Evolutionary conservation across 2,797 vertebrate species (phyloP).

Genomic region (Coranthus polyacanthus): DNA sequence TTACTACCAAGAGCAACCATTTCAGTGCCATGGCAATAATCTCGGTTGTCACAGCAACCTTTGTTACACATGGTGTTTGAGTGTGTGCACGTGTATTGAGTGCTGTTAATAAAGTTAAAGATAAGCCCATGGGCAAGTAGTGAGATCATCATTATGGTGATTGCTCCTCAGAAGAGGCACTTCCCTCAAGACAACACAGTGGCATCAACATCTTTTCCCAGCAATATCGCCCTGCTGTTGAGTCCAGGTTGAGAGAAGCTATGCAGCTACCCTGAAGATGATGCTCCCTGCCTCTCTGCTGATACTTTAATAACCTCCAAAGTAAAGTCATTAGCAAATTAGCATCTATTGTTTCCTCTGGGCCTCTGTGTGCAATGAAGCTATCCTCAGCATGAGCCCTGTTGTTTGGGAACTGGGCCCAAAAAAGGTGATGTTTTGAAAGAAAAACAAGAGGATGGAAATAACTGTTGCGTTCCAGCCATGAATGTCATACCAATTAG

Average conservation of each 20-base stretch:
- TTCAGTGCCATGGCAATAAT: slow-evolving; percentile 53
- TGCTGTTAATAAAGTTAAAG: slow-evolving; percentile 62
- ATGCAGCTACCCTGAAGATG: slow-evolving; percentile 59
- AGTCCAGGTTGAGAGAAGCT: slow-evolving; percentile 71
- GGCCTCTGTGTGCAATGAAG: slow-evolving; percentile 60
- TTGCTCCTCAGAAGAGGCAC: slow-evolving; percentile 67
- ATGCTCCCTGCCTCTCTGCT: slow-evolving; percentile 52
- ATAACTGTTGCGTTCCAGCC: slow-evolving; percentile 56
- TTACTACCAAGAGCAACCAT: slow-evolving; percentile 15
- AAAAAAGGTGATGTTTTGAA: slow-evolving; percentile 60
- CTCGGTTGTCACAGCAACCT: slow-evolving; percentile 75
- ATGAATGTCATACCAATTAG: slow-evolving; percentile 73
- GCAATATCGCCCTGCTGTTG: slow-evolving; percentile 37
- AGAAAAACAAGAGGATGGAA: slow-evolving; percentile 59
- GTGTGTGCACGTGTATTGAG: slow-evolving; percentile 18
- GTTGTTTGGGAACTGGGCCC: slow-evolving; percentile 62
- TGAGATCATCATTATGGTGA: slow-evolving; percentile 69
- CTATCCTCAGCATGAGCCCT: slow-evolving; percentile 42
- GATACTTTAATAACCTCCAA: slow-evolving; percentile 77
- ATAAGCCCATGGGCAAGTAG: slow-evolving; percentile 58
- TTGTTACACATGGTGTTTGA: slow-evolving; percentile 17
- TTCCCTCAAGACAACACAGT: slow-evolving; percentile 51
- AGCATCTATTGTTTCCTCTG: slow-evolving; percentile 70
- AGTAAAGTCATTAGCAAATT: slow-evolving; percentile 80
- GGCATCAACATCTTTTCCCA: slow-evolving; percentile 41